A percentile compares a stretch with the other conserved stretches of the same genome.
Conservation (phyloP, 2,113 vertebrate genomes). For the Alligator sinensis region DNA sequence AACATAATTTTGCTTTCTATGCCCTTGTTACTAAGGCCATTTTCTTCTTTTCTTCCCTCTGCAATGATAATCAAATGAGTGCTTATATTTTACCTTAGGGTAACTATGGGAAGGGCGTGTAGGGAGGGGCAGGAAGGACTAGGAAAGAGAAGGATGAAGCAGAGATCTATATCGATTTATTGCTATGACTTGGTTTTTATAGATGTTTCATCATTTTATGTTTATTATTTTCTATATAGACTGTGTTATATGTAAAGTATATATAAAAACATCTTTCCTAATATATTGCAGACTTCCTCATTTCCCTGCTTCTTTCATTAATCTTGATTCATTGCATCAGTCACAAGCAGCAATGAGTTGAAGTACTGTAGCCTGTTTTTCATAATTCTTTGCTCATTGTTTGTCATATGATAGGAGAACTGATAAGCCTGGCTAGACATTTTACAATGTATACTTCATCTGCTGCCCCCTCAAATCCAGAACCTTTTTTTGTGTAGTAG, state of each 20-base stretch:
- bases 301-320: not conserved
- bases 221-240: not conserved
- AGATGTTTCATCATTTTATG: not conserved
- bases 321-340: not conserved
- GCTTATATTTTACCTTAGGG: not conserved
- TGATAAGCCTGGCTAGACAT: not conserved
- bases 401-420: not conserved
- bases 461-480: not conserved
- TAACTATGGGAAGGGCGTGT: not conserved
- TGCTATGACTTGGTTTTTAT: not conserved
- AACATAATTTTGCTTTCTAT: not conserved
- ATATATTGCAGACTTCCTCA: not conserved
- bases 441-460: accelerated
- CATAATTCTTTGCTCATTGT: not conserved
- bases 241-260: not conserved
- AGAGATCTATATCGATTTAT: not conserved
- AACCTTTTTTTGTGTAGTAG: not conserved
- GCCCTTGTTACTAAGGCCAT: not conserved
- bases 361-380: not conserved
- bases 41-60: not conserved
- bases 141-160: not conserved
- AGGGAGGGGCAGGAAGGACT: not conserved
- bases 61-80: not conserved
- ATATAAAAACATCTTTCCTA: not conserved
- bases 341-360: not conserved